A percentile compares a stretch with the other conserved stretches of the same genome.
These are phyloP conservation scores for Phalloptychus januarius DNA, from an alignment of 2,797 vertebrate species.

Conservation along the genomic window DNA sequence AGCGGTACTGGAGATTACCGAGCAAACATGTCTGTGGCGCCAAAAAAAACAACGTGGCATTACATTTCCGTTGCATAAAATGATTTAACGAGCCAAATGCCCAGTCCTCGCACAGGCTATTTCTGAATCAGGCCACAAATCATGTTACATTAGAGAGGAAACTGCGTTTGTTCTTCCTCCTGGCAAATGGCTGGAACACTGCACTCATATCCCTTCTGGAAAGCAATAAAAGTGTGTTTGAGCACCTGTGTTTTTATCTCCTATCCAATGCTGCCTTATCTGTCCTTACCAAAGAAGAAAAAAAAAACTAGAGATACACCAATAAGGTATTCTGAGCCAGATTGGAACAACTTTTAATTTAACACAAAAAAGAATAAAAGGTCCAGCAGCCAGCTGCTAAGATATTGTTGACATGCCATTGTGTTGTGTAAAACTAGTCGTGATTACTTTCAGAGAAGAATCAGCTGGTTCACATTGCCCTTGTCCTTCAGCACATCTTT, in stretches of 20 bases:
- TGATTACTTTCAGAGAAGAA: not conserved
- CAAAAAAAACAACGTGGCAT: not conserved
- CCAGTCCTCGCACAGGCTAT: constrained; percentile 25
- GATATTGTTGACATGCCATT: not conserved
- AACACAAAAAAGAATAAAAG: not conserved
- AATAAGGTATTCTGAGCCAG: not conserved
- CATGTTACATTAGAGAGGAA: constrained; percentile 46
- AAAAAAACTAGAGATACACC: not conserved
- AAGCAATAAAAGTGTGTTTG: not conserved
- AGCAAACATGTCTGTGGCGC: not conserved
- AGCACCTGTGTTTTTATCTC: not conserved
- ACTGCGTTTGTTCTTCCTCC: constrained; percentile 29
- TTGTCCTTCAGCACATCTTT: too few relatives aligned
- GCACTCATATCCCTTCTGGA: not conserved
- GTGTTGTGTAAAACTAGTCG: not conserved
- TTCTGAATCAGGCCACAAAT: constrained; percentile 40
- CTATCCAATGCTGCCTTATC: not conserved
- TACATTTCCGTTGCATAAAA: not conserved
- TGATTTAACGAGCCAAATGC: constrained; percentile 5
- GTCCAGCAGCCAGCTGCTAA: not conserved
- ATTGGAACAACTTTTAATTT: not conserved
- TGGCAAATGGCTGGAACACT: constrained; percentile 21
- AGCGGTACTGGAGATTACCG: not conserved
- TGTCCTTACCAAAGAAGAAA: not conserved
- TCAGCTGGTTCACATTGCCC: not conserved